phyloP scores from a whole-genome alignment of 2,113 vertebrate species.

The Smithornis capensis region DNA sequence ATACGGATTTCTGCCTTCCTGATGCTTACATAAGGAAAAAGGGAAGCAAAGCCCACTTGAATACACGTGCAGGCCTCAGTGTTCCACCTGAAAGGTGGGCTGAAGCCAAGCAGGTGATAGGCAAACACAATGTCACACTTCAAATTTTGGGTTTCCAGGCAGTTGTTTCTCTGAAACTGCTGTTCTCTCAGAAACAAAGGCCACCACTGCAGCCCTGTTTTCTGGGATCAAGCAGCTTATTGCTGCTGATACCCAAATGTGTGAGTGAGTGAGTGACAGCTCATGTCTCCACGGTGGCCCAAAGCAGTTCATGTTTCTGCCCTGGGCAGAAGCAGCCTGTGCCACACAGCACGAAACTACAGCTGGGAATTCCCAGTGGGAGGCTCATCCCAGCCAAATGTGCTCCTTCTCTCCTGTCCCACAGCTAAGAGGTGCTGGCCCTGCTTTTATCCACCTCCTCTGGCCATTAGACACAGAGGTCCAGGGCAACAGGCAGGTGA shows the following conservation, averaged over 20 bases:
- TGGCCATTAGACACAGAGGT: neutral
- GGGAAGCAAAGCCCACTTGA: neutral
- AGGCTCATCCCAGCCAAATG: neutral
- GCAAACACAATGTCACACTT: neutral
- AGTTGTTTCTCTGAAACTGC: neutral
- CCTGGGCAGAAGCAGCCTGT: neutral
- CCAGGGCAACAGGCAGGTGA: neutral
- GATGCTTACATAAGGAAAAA: neutral
- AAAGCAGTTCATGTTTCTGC: accelerated
- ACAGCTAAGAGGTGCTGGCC: neutral
- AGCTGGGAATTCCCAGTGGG: neutral
- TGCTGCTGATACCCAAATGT: neutral
- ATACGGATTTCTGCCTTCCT: neutral
- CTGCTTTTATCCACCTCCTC: neutral
- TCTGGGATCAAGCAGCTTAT: accelerated
- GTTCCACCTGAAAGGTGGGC: neutral
- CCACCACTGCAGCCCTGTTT: neutral
- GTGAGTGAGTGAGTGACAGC: neutral
- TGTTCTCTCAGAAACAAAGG: neutral
- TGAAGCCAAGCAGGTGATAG: neutral
- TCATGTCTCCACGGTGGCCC: accelerated
- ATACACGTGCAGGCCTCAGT: accelerated
- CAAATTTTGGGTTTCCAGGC: neutral
- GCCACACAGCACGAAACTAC: neutral
- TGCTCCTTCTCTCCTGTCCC: neutral